Evolutionary conservation across 2,888 invertebrate genomes (phyloP).

Genomic region (Gymnocheta viridis): DNA sequence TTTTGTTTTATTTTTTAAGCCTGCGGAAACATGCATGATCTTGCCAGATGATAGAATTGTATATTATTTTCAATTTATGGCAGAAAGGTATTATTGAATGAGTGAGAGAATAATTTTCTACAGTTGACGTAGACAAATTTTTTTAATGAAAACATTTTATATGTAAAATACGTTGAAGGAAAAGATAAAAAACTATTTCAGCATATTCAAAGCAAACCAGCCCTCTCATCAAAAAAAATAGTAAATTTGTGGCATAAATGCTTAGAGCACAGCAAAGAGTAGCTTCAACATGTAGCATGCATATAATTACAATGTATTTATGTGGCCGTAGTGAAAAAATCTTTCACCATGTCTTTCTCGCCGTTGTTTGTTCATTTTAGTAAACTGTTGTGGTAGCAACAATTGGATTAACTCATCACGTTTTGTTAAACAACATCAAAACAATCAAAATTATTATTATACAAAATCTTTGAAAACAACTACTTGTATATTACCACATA

Average conservation of each 20-base stretch:
- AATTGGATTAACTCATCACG: conserved; percentile 42
- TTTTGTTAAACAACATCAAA: conserved; percentile 48
- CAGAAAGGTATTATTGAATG: neutral
- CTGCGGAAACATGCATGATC: neutral
- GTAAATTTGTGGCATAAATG: neutral
- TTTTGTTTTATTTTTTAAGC: neutral
- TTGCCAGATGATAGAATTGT: too few relatives aligned
- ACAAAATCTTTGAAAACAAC: neutral
- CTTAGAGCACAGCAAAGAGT: conserved; percentile 6
- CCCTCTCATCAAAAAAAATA: conserved; percentile 10
- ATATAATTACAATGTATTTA: neutral
- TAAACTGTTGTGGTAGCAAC: neutral
- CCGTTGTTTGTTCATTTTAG: neutral
- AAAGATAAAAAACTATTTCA: neutral
- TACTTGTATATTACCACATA: neutral
- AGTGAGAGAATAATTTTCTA: too few relatives aligned
- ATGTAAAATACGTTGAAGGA: neutral
- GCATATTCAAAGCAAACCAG: conserved; percentile 2
- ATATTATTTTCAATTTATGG: too few relatives aligned
- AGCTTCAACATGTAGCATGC: neutral
- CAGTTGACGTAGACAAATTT: too few relatives aligned
- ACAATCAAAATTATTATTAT: conserved; percentile 18
- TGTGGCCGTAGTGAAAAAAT: neutral
- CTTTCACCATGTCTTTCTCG: neutral
- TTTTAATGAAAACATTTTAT: too few relatives aligned